Base-by-base conservation (phyloP, 2,797 vertebrate species). In the Galago senegalensis region DNA sequence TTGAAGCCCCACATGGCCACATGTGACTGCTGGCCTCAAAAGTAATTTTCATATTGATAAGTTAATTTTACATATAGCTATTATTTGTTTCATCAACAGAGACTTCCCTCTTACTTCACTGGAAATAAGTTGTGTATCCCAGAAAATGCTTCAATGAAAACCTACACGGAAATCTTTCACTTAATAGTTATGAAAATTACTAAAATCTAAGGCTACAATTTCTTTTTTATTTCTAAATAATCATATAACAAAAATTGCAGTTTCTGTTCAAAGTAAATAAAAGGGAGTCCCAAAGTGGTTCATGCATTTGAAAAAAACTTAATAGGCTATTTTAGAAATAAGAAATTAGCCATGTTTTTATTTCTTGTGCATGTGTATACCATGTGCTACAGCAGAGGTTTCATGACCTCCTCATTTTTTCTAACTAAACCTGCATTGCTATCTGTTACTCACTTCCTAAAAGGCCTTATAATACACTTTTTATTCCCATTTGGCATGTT, bases 211-310 rank as follows among this genome's bases (percentile, higher is more conserved):
- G 12, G 40, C 23, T 70, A 69, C 18, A 18, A 18, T 80, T 89
- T 80, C 69, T 85, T 72, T 85, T 93, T 87, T 31, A 93, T 49
- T 82, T 87, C 9, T 49, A 90, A 73, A 76, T 75, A 89, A 77
- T 70, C 46, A 27, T 82, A 3, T 69, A 86, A 76, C 25, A 69
- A 81, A 40, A 67, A 9, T 53, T 49, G 1, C 49, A 61, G n/a
- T 86, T 67, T 90, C 75, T 75, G 16, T 53, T 89, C 14, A 60
- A 86, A 61, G 13, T 43, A 89, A 79, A 95, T 65, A 25, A 73
- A 79, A 93, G 31, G 46, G n/a, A 31, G 14, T 67, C 2, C 16
- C 31, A 40, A 73, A 75, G 9, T 82, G 25, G 27, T 70, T 70
- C 29, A 40, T 5, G 69, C 20, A 40, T 76, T 89, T 83, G 61